Base-by-base conservation (phyloP, 1,140 invertebrate genomes). In the Drosophila seguyi region DNA sequence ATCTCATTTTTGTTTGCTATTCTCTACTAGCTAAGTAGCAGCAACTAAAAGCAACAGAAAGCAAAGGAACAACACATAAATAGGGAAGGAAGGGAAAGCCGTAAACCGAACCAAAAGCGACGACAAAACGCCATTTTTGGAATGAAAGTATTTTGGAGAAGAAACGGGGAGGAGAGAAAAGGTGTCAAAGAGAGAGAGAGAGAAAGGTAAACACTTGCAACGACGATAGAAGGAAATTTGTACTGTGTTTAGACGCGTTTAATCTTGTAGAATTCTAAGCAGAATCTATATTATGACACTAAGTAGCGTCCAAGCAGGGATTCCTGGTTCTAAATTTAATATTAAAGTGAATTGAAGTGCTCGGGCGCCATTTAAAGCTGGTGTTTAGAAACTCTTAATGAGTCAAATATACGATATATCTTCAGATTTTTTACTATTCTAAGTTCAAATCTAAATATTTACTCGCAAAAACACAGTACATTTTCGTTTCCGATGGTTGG, bases 1-100 rank as follows among this genome's bases (percentile, higher is more conserved):
- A 69, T 68, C 44, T 72, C 44, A 41, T 36, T 58, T 55, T 39
- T 16, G 16, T 41, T 50, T 31, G 41, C 58, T 75, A 75, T 63
- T 63, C 59, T 75, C 50, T 74, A 74, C 71, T n/a, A 55, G 39
- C 69, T 74, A 55, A 55, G 52, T 55, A 74, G 71, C 71, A 74
- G 38, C 71, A 74, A 74, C 39, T 53, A 61, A 73, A 74, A 74
- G 38, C 50, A 55, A 75, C 22, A 52, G 39, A 67, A 62, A 62
- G 45, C 56, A 74, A 53, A 45, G 52, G 52, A 65, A 76, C 74
- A 55, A 63, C 38, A 58, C 59, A 66, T 38, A 57, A 75, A 18
- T 13, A 14, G 11, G 45, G 18, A 29, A 18, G n/a, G 45, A 6
- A 22, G 4, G 65, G 31, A 44, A 50, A 71, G 66, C 44, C 41